Evolutionary conservation across 2,113 vertebrate genomes (phyloP), one percentile per base, ranked within the genome.

Genomic region (Austrofundulus limnaeus): DNA sequence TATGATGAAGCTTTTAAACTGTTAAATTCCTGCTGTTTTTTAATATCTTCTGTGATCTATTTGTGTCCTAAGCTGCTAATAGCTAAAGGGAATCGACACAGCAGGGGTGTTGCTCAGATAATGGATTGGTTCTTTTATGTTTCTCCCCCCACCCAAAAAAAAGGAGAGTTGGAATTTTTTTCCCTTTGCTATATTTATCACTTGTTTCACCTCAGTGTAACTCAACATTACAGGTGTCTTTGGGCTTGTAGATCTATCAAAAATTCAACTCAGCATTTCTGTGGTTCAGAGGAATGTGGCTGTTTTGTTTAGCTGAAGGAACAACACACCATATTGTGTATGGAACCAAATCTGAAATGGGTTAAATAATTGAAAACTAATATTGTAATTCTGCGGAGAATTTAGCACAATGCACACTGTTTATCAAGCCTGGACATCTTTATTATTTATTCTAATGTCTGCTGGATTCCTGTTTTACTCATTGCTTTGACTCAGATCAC

Each of bases 11-110:
- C 74, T 85, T 85, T 87, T 77, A 78, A 86, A 87, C 79, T 76
- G 80, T 85, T 82, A 70, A 66, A 70, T 72, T 85, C 85, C 84
- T 28, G 82, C 86, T 82, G 86, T 65, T 85, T 87, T 88, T 87
- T 88, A 88, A 87, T 88, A 90, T 88, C 83, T 82, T 74, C 65
- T 75, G 78, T 87, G 82, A 88, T 90, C 87, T 87, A 78, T 88
- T 88, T 86, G 84, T 80, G 84, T 87, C 81, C 71, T 85, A 84
- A 87, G 84, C 82, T 83, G 82, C 78, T 90, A 86, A 87, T 87
- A 84, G 86, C 88, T 82, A 15, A 75, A 75, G 75, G 84, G 77
- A 86, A 86, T 84, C 72, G 80, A 61, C 77, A 24, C 82, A 86
- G 76, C 74, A 51, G 83, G 84, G 85, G 78, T 70, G 80, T 57